phyloP scores from a whole-genome alignment of 1,140 invertebrate genomes.

The Sinella curviseta region DNA sequence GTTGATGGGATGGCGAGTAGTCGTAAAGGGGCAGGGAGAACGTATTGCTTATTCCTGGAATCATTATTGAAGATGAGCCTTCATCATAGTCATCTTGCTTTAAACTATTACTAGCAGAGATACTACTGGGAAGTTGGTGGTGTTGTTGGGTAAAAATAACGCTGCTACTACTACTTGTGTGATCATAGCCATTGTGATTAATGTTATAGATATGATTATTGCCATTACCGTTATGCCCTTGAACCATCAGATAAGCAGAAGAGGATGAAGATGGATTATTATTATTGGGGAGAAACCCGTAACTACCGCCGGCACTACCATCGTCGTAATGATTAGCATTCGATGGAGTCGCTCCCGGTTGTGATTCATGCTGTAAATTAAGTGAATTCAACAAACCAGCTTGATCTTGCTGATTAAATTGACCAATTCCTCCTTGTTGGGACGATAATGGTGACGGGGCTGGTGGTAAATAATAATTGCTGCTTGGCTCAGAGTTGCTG shows the following conservation, averaged over 20 bases:
- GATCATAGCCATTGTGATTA: constrained; percentile 28
- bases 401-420: too few relatives aligned
- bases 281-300: not conserved
- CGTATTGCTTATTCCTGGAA: constrained; percentile 2
- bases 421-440: too few relatives aligned
- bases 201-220: constrained; percentile 35
- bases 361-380: not conserved
- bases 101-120: too few relatives aligned
- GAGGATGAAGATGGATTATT: not conserved
- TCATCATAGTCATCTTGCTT: too few relatives aligned
- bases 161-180: constrained; percentile 18
- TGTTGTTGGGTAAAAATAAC: not conserved
- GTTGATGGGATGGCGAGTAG: not conserved
- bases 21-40: not conserved
- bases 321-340: not conserved
- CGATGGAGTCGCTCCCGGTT: too few relatives aligned
- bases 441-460: too few relatives aligned
- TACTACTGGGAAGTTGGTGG: too few relatives aligned
- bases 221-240: not conserved
- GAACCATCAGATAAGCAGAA: not conserved
- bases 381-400: not conserved
- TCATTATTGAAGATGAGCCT: not conserved
- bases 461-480: too few relatives aligned
- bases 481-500: not conserved
- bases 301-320: not conserved